Evolutionary conservation across 2,113 vertebrate species (phyloP), one percentile per base, ranked within the genome.

Genomic region (Colossoma macropomum): DNA sequence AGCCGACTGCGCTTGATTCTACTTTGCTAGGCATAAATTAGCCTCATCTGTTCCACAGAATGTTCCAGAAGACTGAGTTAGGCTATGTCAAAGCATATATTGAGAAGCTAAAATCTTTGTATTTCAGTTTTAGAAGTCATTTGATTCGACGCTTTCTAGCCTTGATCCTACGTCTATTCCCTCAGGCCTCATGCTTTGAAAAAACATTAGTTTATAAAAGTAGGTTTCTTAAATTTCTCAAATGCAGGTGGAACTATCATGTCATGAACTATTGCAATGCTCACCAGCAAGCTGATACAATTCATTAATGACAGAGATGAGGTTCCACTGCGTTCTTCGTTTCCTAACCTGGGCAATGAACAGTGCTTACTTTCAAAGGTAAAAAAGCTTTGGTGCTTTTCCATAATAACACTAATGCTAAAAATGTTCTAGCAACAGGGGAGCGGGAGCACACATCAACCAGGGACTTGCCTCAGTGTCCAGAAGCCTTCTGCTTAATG

Each of bases 401-500:
- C 71, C 11, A 60, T 82, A 52, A 91, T 91, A 91, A 92, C 89
- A 92, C 83, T 86, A 83, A 85, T 75, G 81, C 90, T 92, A 92
- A 90, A 93, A 93, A 93, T 92, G 93, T 86, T 86, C 90, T 91
- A 90, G 91, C 90, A 91, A 82, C 34, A 82, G 34, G 19, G 27
- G 66, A 82, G 59, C 69, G 30, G 75, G 68, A 80, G 80, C 86
- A 38, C 85, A 82, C 56, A 38, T 88, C 85, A 89, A 93, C 90
- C 89, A 45, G 93, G 89, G 92, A 93, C 89, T 86, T 71, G 70
- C 78, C 88, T 86, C 69, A 76, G 28, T 80, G 88, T 93, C 92
- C 92, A 90, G 90, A 89, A 92, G 89, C 91, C 87, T 86, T 77
- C 86, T 84, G 87, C 91, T 92, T 94, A 93, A 95, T 93, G 92